Conservation (phyloP, 2,113 vertebrate species). For the Arothron firmamentum region DNA sequence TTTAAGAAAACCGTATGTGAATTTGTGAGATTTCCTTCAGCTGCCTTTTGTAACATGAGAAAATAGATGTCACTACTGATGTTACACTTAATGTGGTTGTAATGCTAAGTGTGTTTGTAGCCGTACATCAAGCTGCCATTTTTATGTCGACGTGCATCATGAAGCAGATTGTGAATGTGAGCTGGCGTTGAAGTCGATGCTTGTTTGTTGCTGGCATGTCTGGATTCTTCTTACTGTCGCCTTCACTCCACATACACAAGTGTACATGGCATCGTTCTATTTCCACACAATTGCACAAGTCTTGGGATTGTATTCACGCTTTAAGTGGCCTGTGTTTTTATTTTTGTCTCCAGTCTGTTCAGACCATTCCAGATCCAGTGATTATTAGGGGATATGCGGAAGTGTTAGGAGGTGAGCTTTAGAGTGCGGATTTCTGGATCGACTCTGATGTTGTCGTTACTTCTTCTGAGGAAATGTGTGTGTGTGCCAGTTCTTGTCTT, state of each 20-base stretch:
- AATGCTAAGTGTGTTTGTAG: constrained; percentile 9
- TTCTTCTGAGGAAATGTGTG: constrained; percentile 3
- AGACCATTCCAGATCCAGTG: constrained; percentile 50
- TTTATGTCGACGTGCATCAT: constrained; percentile 37
- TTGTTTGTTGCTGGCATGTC: constrained; percentile 13
- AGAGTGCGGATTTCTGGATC: constrained; percentile 15
- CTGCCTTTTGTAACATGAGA: constrained; percentile 51
- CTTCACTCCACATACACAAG: constrained; percentile 19
- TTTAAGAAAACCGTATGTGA: constrained; percentile 6
- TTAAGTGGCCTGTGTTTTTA: constrained; percentile 8
- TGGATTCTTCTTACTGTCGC: constrained; percentile 20
- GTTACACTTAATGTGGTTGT: constrained; percentile 21
- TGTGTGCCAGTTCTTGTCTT: too few relatives aligned
- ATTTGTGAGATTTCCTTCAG: constrained; percentile 36
- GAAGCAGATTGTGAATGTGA: constrained; percentile 30
- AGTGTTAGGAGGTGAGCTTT: constrained; percentile 12
- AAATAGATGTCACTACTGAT: constrained; percentile 16
- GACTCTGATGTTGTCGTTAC: constrained; percentile 21
- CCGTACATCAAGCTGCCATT: constrained; percentile 49
- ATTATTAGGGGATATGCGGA: constrained; percentile 40
- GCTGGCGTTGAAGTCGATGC: constrained; percentile 36
- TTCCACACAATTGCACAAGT: not conserved
- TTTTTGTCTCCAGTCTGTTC: constrained; percentile 20
- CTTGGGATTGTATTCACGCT: constrained; percentile 1
- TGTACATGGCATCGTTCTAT: constrained; percentile 22